Base-by-base conservation (phyloP, 1,140 invertebrate species). In the Bombus fervidus region DNA sequence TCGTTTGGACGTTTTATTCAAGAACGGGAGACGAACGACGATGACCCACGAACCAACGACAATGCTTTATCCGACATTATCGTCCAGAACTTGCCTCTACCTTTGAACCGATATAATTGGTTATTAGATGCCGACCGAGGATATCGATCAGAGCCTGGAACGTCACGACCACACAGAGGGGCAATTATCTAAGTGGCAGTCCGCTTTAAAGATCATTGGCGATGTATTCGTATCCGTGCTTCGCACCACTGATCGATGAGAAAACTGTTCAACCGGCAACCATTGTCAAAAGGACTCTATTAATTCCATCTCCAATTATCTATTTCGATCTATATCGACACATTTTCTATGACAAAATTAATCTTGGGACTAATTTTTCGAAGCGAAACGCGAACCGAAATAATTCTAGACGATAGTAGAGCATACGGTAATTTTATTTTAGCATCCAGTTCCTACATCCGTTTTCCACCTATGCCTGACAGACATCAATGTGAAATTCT, bases 161-260 rank as follows among this genome's bases (percentile, higher is more conserved):
- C 43, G 66, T 85, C 15, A 47, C 74, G 37, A 72, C 37, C 71
- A 34, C 69, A 57, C 43, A 75, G 85, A 22, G 64, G 31, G 64
- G 69, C 87, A 86, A 89, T 89, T 86, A 89, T 85, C 73, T 71
- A 79, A 69, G 83, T 86, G 78, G 74, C 77, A 88, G 83, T 47
- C 66, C 73, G 75, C 74, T 73, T 81, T 86, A 86, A 89, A 85
- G 84, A 89, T 89, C 80, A 83, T 25, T 59, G 78, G 37, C 59
- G 31, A 37, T 10, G 43, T 62, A 71, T 66, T 66, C 57, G 25
- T 74, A 74, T 85, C 47, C 53, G 69, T 43, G 28, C 34, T 37
- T 34, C 39, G 28, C 66, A 15, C 37, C 53, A 74, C 62, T 64
- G n/a, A 69, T 81, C 68, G 80, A 82, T 66, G 34, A 85, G 64